Evolutionary conservation across 2,797 vertebrate species (phyloP).

Genomic region (Phrynocephalus vlangalii): DNA sequence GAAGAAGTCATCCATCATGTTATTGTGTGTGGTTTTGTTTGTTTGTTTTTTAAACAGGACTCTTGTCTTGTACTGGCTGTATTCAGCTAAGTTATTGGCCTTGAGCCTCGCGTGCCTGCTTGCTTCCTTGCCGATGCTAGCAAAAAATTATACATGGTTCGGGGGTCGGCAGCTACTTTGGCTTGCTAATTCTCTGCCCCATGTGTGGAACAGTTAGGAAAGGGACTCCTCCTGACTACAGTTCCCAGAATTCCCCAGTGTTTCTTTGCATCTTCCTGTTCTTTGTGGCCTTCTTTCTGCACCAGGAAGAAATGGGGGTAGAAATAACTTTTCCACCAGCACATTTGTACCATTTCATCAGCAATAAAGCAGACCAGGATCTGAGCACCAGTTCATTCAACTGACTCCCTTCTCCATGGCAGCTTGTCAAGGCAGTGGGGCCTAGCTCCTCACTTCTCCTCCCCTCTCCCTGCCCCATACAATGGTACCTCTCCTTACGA

Average conservation of each 20-base stretch:
- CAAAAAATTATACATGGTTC: no score
- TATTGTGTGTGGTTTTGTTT: neutral
- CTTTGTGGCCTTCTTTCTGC: slow-evolving; percentile 27
- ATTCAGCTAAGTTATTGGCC: slow-evolving; percentile 47
- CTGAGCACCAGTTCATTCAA: neutral
- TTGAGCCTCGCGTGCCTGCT: neutral
- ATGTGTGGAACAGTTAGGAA: no score
- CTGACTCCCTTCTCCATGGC: neutral
- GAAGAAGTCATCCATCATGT: neutral
- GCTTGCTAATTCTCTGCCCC: neutral
- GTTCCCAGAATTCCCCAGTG: no score
- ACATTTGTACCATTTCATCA: neutral
- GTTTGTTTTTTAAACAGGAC: neutral
- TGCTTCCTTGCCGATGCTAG: neutral
- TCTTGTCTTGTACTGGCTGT: neutral
- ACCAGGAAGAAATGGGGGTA: slow-evolving; percentile 13
- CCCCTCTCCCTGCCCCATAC: slow-evolving; percentile 34
- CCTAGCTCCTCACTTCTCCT: neutral
- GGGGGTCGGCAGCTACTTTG: no score
- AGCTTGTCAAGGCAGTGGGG: slow-evolving; percentile 20
- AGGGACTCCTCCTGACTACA: no score
- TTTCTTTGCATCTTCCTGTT: neutral
- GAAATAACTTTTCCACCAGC: neutral
- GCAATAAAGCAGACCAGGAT: neutral
- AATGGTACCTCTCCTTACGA: no score